Evolutionary conservation across 2,113 vertebrate genomes (phyloP), one percentile per base, ranked within the genome.

Genomic region (Odontophorus gujanensis): DNA sequence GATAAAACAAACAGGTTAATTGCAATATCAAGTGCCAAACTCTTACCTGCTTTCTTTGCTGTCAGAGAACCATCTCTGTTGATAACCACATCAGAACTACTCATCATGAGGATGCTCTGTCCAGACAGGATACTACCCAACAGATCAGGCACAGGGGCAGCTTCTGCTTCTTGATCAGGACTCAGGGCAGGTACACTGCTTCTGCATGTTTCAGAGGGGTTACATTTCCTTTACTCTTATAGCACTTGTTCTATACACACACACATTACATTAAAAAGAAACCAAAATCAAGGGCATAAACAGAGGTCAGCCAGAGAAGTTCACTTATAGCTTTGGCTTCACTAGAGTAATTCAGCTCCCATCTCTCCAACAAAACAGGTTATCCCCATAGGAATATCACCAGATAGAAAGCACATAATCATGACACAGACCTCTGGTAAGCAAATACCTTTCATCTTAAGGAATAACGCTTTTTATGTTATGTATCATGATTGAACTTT

Each of bases 61-160:
- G 98, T 98, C 69, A 99, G 98, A 1, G 99, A 98, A 84, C 99
- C 99, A 71, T 99, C 99, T 48, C 99, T 98, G 95, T 99, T 99
- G 95, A 99, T 99, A 81, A 99, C 94, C 15, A 99, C 96, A 89
- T 99, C 98, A 0, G 98, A 98, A 62, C 99, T 98, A 81, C 98
- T 98, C 99, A 99, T 98, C 97, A 99, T 96, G 42, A 99, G 98
- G n/a, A 99, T 93, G 97, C 98, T 99, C 97, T 99, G 99, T 85
- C 98, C 98, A 4, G 98, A 98, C 42, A 99, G 96, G 95, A 99
- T 99, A 93, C 99, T 99, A 55, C 99, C 99, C 91, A 99, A 94
- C 34, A 99, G 97, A 95, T 99, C 99, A 11, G 99, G 98, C 40
- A 98, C 98, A 7, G 99, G 98, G 13, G 98, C 97, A 13, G 97